These are phyloP conservation scores for Thomomys bottae DNA, from an alignment of 2,113 vertebrate genomes.

Conservation along the genomic window DNA sequence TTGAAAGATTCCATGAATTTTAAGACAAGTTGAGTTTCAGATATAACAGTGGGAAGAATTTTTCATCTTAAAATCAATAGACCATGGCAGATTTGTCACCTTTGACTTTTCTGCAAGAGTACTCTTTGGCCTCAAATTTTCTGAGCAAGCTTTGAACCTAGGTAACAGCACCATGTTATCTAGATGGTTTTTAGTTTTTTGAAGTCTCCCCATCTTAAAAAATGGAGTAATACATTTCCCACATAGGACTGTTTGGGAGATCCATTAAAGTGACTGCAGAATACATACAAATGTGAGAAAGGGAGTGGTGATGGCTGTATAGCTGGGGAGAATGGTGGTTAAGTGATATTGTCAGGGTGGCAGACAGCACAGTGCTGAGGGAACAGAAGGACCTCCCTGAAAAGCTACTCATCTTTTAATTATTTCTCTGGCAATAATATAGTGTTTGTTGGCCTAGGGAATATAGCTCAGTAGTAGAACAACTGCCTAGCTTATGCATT, in stretches of 20 bases:
- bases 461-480: neutral
- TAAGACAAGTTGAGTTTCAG: neutral
- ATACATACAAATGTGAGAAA: neutral
- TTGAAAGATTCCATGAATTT: neutral
- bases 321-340: neutral
- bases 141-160: neutral
- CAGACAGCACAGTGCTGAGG: neutral
- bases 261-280: slow-evolving; percentile 13
- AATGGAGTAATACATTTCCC: neutral
- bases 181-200: slow-evolving; percentile 38
- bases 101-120: neutral
- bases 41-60: neutral
- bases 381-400: neutral
- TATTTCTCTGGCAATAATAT: slow-evolving; percentile 12
- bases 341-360: neutral
- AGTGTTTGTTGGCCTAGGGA: neutral
- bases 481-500: neutral
- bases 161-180: neutral
- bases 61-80: slow-evolving; percentile 10
- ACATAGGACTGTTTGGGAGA: neutral
- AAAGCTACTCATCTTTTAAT: neutral
- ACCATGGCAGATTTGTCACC: neutral
- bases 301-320: neutral
- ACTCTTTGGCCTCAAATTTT: neutral
- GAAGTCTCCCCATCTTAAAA: neutral